Conservation (phyloP, 2,113 vertebrate species). For the Seriola aureovittata region DNA sequence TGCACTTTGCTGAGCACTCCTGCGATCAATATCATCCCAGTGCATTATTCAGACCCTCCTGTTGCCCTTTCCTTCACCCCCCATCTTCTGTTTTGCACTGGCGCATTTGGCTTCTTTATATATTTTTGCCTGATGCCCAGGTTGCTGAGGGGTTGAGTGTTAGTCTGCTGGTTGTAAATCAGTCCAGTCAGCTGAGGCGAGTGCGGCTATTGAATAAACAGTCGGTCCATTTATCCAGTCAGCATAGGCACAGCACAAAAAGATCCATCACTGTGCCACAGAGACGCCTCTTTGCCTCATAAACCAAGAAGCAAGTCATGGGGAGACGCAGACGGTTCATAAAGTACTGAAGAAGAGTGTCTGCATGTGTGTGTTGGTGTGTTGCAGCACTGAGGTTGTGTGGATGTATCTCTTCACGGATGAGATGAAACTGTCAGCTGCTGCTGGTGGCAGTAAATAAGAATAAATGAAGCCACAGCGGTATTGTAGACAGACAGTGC, state of each 20-base stretch:
- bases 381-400: background rate
- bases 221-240: slow-evolving; percentile 37
- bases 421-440: slow-evolving; percentile 46
- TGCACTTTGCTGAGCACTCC: slow-evolving; percentile 34
- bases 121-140: slow-evolving; percentile 3
- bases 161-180: slow-evolving; percentile 38
- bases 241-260: background rate
- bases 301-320: slow-evolving; percentile 44
- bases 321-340: slow-evolving; percentile 17
- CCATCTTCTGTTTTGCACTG: background rate
- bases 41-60: background rate
- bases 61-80: slow-evolving; percentile 44
- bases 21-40: slow-evolving; percentile 42
- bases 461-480: slow-evolving; percentile 31
- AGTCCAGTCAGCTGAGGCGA: slow-evolving; percentile 31
- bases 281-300: slow-evolving; percentile 55
- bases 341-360: slow-evolving; percentile 30
- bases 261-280: slow-evolving; percentile 54
- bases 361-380: slow-evolving; percentile 6
- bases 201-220: slow-evolving; percentile 41
- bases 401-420: slow-evolving; percentile 20
- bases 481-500: background rate
- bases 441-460: slow-evolving; percentile 38
- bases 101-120: background rate
- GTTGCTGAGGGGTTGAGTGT: slow-evolving; percentile 2